Base-by-base conservation (phyloP, 2,888 invertebrate species). In the Pammene fasciana region DNA sequence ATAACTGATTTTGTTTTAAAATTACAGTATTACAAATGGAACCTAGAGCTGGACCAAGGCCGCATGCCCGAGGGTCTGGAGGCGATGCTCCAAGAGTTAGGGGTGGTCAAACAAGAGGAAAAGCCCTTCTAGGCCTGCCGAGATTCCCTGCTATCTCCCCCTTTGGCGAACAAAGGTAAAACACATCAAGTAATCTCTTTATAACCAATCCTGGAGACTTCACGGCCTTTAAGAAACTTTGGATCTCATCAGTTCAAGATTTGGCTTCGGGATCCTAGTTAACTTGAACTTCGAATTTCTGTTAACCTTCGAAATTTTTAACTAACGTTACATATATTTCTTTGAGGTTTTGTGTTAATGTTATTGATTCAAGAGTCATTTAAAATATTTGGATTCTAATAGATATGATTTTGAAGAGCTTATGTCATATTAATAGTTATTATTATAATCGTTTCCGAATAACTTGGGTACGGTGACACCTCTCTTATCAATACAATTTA, bases 21-120 rank as follows among this genome's bases (percentile, higher is more conserved):
- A 82, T 94, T 94, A 56, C 92, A 97, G 97, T 97, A 96, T 86
- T 95, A 95, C 81, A 94, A 94, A 82, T 97, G 97, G 96, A 95
- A 95, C 75, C 93, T 94, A 79, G 97, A 97, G 78, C 86, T 98
- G 75, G 97, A 97, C 80, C 96, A 96, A 79, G 97, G 97, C 52
- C 93, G 94, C 72, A 93, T 96, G 76, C 97, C 97, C 5, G 97
- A 97, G 75, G 96, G 96, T 55, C 93, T 97, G 75, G 95, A 96
- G 78, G 93, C 94, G 59, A 92, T 97, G 79, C 92, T 97, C 67
- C 96, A 97, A 78, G 96, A 97, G 78, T 87, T 96, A 78, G 96
- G 95, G 9, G 92, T 94, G 67, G 88, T 96, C 54, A 96, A 96
- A 80, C 94, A 95, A 81, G 96, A 97, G 82, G 88, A 89, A 9